phyloP scores from a whole-genome alignment of 2,797 vertebrate species.

The Phoeniculus purpureus region DNA sequence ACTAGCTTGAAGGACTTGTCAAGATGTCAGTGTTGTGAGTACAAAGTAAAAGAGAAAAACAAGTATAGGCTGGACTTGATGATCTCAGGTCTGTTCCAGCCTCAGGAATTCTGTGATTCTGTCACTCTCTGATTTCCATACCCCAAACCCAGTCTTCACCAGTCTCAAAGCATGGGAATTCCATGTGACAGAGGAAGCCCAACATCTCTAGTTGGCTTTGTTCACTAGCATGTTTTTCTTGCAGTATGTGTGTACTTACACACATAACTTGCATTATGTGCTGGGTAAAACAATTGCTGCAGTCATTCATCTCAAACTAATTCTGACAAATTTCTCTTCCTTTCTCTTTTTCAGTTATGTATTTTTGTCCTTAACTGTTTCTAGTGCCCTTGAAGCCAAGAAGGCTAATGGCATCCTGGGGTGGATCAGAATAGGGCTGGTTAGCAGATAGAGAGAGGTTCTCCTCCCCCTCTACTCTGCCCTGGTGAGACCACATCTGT shows the following conservation, averaged over 20 bases:
- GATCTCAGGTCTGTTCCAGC: too few species aligned
- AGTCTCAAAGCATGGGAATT: background rate
- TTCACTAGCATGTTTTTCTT: background rate
- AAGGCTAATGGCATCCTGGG: too few species aligned
- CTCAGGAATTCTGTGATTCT: too few species aligned
- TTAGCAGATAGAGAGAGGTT: too few species aligned
- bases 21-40: background rate
- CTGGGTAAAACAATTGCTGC: background rate
- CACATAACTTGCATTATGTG: background rate
- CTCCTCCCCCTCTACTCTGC: too few species aligned
- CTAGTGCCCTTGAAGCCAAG: too few species aligned
- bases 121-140: too few species aligned
- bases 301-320: background rate
- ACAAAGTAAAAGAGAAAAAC: background rate
- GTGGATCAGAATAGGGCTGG: too few species aligned
- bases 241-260: background rate
- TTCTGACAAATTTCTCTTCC: background rate
- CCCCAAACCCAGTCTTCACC: background rate
- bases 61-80: background rate
- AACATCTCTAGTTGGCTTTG: background rate
- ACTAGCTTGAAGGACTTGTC: background rate
- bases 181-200: background rate
- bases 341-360: background rate
- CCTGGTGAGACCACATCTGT: too few species aligned
- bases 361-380: background rate